These are phyloP conservation scores for Machaerirhynchus nigripectus DNA, from an alignment of 2,113 vertebrate genomes.

Conservation along the genomic window DNA sequence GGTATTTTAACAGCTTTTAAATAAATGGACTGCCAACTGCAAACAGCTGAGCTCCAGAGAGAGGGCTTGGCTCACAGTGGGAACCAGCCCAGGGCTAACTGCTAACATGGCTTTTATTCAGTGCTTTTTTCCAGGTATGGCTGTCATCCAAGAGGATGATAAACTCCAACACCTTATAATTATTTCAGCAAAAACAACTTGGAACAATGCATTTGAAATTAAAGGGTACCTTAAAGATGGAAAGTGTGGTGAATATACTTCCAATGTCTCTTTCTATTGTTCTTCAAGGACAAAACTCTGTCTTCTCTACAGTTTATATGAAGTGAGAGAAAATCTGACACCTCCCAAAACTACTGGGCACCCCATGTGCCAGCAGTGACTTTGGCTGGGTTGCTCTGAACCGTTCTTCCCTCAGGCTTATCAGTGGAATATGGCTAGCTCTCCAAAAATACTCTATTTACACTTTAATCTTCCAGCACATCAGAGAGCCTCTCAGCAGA, in stretches of 20 bases:
- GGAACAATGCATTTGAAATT: slow-evolving; percentile 15
- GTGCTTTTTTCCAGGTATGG: slow-evolving; percentile 3
- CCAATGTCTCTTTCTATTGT: neutral
- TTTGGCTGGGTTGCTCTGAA: neutral
- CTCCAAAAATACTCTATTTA: neutral
- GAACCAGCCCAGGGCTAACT: slow-evolving; percentile 20
- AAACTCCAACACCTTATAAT: slow-evolving; percentile 43
- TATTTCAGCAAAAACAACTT: slow-evolving; percentile 1
- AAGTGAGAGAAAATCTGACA: neutral
- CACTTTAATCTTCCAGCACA: neutral
- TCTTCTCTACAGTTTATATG: neutral
- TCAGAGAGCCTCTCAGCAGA: neutral
- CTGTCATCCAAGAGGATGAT: slow-evolving; percentile 15
- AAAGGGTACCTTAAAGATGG: neutral
- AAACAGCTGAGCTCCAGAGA: neutral
- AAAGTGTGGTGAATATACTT: neutral
- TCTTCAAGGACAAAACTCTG: neutral
- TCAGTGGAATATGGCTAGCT: neutral
- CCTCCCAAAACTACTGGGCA: neutral
- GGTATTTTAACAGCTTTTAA: slow-evolving; percentile 23
- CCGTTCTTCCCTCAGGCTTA: neutral
- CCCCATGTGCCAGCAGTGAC: neutral
- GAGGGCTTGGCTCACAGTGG: neutral
- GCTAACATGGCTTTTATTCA: neutral
- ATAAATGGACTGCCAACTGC: slow-evolving; percentile 13